Evolutionary conservation across 2,888 invertebrate genomes (phyloP).

Genomic region (Digitonthophagus gazella): DNA sequence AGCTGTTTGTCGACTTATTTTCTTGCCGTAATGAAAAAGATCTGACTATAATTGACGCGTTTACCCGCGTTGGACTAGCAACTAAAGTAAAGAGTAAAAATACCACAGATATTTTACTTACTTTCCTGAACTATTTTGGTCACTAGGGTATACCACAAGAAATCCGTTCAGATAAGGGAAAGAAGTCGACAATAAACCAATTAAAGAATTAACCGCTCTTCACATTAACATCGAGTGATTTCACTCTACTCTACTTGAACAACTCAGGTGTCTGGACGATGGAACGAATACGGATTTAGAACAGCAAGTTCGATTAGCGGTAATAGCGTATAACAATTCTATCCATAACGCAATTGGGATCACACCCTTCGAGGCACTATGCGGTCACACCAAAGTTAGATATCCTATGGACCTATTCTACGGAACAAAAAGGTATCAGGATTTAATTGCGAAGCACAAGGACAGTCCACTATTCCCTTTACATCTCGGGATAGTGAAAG

Average conservation of each 20-base stretch:
- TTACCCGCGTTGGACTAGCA: constrained; percentile 19
- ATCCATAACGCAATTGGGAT: constrained; percentile 12
- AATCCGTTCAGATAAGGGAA: constrained; percentile 20
- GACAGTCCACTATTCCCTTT: constrained; percentile 3
- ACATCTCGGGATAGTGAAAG: constrained; percentile 8
- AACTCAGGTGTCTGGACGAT: constrained; percentile 12
- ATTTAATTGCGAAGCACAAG: background rate
- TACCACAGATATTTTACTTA: constrained; percentile 13
- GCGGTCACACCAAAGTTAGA: constrained; percentile 14
- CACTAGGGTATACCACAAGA: constrained; percentile 19
- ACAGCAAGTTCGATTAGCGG: background rate
- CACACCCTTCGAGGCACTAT: constrained; percentile 16
- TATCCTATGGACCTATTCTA: constrained; percentile 20
- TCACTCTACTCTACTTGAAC: constrained; percentile 20
- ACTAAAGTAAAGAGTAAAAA: constrained; percentile 19
- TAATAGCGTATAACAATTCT: constrained; percentile 18
- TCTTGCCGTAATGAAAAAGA: constrained; percentile 12
- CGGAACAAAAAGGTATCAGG: constrained; percentile 17
- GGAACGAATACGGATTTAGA: background rate
- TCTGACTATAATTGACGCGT: constrained; percentile 18
- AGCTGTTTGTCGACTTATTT: constrained; percentile 3
- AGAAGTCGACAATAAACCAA: constrained; percentile 15
- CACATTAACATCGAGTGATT: constrained; percentile 19
- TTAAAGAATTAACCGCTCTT: constrained; percentile 5
- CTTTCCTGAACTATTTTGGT: constrained; percentile 19